Base-by-base conservation (phyloP, 2,113 vertebrate species). In the Epinephelus lanceolatus region DNA sequence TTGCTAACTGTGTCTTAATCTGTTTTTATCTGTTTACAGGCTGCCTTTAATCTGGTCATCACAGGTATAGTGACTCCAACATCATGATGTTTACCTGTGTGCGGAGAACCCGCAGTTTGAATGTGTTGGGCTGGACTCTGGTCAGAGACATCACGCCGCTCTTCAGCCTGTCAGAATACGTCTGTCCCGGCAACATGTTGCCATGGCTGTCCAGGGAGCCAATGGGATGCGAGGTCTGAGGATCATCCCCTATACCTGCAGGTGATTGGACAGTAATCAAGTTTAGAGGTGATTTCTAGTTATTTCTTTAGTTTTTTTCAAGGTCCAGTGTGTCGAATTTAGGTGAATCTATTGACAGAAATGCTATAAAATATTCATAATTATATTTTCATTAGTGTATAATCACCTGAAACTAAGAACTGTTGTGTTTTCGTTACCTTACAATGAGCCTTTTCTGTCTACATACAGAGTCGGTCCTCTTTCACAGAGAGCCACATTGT, bases 21-120 rank as follows among this genome's bases (percentile, higher is more conserved):
- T 37, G 0, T 7, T 37, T 6, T 37, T 37, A 37, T 37, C 33
- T 37, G 33, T 37, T 37, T 1, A 37, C 33, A 37, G 33, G 33
- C 33, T 37, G 33, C 5, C 33, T 37, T 37, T 37, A 59, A 27
- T 59, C 56, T 15, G 5, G 25, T 59, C 13, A 27, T 47, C 33
- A 37, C 19, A 17, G 19, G 15, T 42, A 21, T 12, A 57, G 21
- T 33, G 33, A 37, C 33, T 37, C 33, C 5, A 37, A 7, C 33
- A 37, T n/a, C 19, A 14, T 10, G 6, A 4, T 9, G 49, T 6
- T 23, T 5, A 4, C 94, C 93, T 95, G 88, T 0, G 97, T 96
- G 87, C 94, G 97, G 59, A 97, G 96, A 84, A 99, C 96, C 17
- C 95, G 95, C 81, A 99, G 96, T 49, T 88, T 97, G 91, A 99